Conservation (phyloP, 1,140 invertebrate species). For the Drosophila erecta region DNA sequence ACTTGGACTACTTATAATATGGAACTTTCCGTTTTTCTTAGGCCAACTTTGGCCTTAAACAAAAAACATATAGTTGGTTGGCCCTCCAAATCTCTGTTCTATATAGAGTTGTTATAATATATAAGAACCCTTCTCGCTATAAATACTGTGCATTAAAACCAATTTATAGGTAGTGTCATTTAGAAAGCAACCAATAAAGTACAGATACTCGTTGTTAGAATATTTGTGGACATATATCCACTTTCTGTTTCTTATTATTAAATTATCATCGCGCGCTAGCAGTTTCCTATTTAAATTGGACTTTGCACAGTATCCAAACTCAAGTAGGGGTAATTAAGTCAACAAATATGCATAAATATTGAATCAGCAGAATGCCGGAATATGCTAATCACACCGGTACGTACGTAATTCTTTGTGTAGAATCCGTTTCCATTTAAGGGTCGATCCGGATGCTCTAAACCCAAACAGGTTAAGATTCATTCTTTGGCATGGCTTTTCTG, state of each 20-base stretch:
- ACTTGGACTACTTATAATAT: constrained; percentile 6
- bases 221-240: background rate
- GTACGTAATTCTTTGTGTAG: constrained; percentile 23
- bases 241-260: constrained; percentile 25
- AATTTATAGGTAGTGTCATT: too few species aligned
- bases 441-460: background rate
- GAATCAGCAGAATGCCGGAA: constrained; percentile 25
- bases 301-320: background rate
- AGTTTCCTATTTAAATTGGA: constrained; percentile 20
- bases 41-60: background rate
- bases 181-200: background rate
- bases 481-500: constrained; percentile 8
- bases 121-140: too few species aligned
- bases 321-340: constrained; percentile 12
- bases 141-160: too few species aligned
- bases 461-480: constrained; percentile 6
- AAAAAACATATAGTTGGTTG: background rate
- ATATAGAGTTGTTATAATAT: background rate
- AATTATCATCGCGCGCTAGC: constrained; percentile 13
- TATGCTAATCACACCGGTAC: constrained; percentile 33
- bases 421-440: constrained; percentile 19
- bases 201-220: background rate
- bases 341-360: constrained; percentile 38
- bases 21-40: constrained; percentile 2
- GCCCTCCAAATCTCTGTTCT: background rate